phyloP scores from a whole-genome alignment of 1,140 invertebrate species.

The Lepidostoma basale region DNA sequence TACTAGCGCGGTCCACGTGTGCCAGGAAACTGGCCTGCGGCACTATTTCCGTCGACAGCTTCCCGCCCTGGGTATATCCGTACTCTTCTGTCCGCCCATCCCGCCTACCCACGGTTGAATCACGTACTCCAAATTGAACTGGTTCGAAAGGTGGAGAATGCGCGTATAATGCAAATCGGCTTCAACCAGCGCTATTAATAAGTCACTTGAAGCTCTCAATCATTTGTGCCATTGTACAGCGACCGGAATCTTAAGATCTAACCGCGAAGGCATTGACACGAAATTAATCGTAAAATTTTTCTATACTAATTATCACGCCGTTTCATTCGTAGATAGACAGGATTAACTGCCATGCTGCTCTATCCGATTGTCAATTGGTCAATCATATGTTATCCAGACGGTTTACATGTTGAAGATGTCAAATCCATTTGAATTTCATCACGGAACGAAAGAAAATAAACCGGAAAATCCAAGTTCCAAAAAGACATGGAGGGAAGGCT shows the following conservation, averaged over 20 bases:
- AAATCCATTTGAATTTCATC: too few relatives aligned
- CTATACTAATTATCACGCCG: not conserved
- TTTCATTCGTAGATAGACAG: not conserved
- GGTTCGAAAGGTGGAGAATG: conserved; percentile 8
- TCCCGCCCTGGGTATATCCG: conserved; percentile 16
- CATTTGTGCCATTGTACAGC: not conserved
- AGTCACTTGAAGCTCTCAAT: not conserved
- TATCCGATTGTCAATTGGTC: too few relatives aligned
- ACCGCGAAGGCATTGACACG: not conserved
- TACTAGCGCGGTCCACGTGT: not conserved
- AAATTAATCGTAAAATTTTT: too few relatives aligned
- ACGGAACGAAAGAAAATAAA: too few relatives aligned
- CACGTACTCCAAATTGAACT: conserved; percentile 2
- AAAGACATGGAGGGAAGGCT: too few relatives aligned
- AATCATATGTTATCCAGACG: too few relatives aligned
- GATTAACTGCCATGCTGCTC: too few relatives aligned
- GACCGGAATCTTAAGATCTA: not conserved
- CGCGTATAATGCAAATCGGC: not conserved
- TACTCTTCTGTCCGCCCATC: not conserved
- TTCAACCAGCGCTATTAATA: not conserved
- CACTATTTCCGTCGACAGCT: conserved; percentile 16
- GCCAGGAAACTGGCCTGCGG: conserved; percentile 15
- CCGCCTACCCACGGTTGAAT: conserved; percentile 13
- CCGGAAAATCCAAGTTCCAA: too few relatives aligned
- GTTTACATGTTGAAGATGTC: too few relatives aligned